Evolutionary conservation across 2,888 invertebrate species (phyloP), one percentile per base, ranked within the genome.

Genomic region (Caenorhabditis sp.): DNA sequence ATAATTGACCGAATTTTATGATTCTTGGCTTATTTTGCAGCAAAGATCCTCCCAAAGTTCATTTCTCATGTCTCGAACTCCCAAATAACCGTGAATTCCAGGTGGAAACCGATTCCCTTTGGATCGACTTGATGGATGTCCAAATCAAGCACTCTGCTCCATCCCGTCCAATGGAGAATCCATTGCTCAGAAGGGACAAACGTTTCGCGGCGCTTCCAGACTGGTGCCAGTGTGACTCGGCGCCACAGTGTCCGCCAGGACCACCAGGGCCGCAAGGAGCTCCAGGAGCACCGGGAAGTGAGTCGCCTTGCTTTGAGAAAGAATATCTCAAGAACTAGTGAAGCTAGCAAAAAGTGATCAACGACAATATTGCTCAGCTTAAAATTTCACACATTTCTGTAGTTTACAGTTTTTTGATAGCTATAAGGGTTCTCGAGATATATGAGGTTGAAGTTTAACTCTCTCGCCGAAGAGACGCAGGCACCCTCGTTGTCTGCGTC

Each of bases 231-330:
- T 87, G 87, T 54, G 85, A 87, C 68, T 64, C 84, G 0, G 85
- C 84, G 28, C 87, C 87, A 35, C 87, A 87, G 66, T 87, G 87
- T 38, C 87, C 87, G 14, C 85, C 86, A 35, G 87, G 87, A 38
- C 85, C 87, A 10, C 87, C 87, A 28, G 87, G 87, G 31, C 87
- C 87, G 12, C 87, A 85, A 64, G 87, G 87, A 84, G 63, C 84
- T 14, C 81, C 87, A 47, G 87, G 87, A 84, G 79, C 84, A 16
- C 84, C 85, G 6, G 87, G 87, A 86, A 70, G 87, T 87, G 24
- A 58, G 73, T 59, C 24, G 22, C 5, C n/a, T n/a, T n/a, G n/a
- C n/a, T n/a, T n/a, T n/a, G 19, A 10, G 19, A 49, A 49, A 49
- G 6, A 47, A 47, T 47, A 16, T 47, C 14, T n/a, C 31, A 31